These are phyloP conservation scores for Notarius lentiginosus DNA, from an alignment of 2,113 vertebrate genomes.

Conservation along the genomic window DNA sequence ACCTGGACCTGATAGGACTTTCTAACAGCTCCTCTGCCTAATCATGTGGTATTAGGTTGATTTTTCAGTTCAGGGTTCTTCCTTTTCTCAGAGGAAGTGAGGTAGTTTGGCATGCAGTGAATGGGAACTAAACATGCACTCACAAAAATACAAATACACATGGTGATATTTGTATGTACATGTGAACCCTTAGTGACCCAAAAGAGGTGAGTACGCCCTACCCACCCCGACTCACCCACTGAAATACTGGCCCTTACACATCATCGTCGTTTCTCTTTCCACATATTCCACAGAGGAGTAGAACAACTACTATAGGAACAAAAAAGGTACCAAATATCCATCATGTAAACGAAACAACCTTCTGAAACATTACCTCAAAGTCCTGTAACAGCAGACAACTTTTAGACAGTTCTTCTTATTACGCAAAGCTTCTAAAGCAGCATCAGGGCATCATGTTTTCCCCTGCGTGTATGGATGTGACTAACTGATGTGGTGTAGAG, in stretches of 20 bases:
- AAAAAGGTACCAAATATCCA: background rate
- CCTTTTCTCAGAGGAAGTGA: constrained; percentile 32
- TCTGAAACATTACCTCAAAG: background rate
- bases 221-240: background rate
- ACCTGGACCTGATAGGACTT: background rate
- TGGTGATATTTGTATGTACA: background rate
- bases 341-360: background rate
- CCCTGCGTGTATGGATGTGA: background rate
- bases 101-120: background rate
- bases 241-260: background rate
- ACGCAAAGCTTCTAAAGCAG: background rate
- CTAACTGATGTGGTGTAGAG: background rate
- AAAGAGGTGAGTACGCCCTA: too few relatives aligned
- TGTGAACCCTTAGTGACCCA: background rate
- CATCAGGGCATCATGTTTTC: background rate
- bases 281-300: background rate
- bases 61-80: constrained; percentile 1
- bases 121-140: background rate
- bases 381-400: background rate
- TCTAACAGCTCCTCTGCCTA: background rate
- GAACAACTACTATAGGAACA: background rate
- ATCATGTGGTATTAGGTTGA: background rate
- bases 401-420: background rate
- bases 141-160: background rate
- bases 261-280: background rate